These are phyloP conservation scores for Burhinus oedicnemus DNA, from an alignment of 2,113 vertebrate genomes.

Conservation along the genomic window DNA sequence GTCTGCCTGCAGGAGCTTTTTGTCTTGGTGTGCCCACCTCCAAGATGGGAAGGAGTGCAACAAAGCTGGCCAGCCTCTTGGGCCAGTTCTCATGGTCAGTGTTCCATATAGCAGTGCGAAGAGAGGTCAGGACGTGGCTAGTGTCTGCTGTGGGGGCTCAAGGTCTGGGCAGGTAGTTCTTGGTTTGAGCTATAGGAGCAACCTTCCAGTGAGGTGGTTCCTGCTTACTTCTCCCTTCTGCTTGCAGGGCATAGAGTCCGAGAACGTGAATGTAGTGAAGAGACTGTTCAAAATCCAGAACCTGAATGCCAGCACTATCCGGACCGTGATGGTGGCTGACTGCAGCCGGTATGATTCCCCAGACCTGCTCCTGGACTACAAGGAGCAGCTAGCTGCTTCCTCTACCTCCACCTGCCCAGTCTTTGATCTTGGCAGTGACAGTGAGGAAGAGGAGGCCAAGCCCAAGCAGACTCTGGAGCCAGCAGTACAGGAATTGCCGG, in stretches of 20 bases:
- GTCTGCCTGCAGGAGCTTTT: not conserved
- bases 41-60: not conserved
- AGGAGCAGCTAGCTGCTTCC: slow-evolving; percentile 73
- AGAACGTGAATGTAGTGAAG: slow-evolving; percentile 96
- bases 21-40: not conserved
- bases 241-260: slow-evolving; percentile 89
- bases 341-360: slow-evolving; percentile 88
- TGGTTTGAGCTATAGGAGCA: not conserved
- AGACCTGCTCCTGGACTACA: slow-evolving; percentile 85
- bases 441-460: slow-evolving; percentile 75
- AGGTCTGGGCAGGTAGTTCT: not conserved
- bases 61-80: not conserved
- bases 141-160: rapidly evolving
- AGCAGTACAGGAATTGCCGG: not conserved
- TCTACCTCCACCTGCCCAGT: slow-evolving; percentile 52
- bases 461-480: not conserved
- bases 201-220: not conserved
- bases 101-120: rapidly evolving
- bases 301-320: slow-evolving; percentile 94
- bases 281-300: slow-evolving; percentile 99
- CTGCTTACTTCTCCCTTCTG: not conserved
- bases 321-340: slow-evolving; percentile 96
- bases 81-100: rapidly evolving
- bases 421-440: slow-evolving; percentile 83
- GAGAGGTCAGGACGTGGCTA: rapidly evolving